A percentile compares a stretch with the other conserved stretches of the same genome.
Conservation (phyloP, 2,888 invertebrate species). For the Timema cristinae region DNA sequence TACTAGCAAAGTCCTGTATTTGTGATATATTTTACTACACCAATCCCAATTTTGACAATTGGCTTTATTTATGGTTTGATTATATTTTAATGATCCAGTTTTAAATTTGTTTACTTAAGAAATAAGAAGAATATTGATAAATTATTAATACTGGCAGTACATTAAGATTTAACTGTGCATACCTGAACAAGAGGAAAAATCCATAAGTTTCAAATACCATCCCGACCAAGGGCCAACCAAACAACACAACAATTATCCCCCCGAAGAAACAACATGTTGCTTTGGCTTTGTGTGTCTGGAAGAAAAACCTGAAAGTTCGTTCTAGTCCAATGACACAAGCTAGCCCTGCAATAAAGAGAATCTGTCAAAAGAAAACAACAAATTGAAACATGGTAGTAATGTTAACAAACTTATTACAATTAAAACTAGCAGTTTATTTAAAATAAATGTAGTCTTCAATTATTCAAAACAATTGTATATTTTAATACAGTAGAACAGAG, state of each 20-base stretch:
- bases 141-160: conserved; percentile 15
- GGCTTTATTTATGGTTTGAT: no score
- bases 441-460: no score
- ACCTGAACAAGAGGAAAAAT: conserved; percentile 82
- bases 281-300: conserved; percentile 92
- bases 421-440: no score
- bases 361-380: conserved; percentile 58
- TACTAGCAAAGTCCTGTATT: no score
- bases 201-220: conserved; percentile 97
- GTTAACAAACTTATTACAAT: neutral
- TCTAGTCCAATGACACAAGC: conserved; percentile 95
- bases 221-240: conserved; percentile 95
- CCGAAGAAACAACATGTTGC: conserved; percentile 87
- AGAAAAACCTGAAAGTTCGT: conserved; percentile 95
- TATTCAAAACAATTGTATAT: no score
- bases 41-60: no score
- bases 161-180: conserved; percentile 34
- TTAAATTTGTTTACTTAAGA: no score
- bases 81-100: no score
- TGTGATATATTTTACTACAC: no score
- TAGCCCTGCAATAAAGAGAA: conserved; percentile 91
- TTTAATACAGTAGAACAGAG: no score
- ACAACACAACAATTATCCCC: conserved; percentile 84
- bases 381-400: neutral
- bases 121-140: no score